Conservation (phyloP, 2,113 vertebrate genomes). For the Aldabrachelys gigantea region DNA sequence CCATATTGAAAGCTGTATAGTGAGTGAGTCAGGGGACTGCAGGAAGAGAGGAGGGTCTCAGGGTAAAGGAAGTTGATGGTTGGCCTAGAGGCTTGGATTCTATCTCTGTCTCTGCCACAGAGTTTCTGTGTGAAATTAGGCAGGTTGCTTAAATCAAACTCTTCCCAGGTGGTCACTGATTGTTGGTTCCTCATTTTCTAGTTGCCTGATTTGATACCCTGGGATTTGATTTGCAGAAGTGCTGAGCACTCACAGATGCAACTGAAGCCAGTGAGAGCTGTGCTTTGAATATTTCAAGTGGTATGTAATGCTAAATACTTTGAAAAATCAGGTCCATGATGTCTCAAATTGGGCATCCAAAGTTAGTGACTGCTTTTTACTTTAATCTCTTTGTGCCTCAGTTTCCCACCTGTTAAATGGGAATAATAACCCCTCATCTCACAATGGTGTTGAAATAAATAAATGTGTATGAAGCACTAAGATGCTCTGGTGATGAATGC, state of each 20-base stretch:
- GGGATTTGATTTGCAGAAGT: constrained; percentile 45
- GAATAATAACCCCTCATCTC: neutral
- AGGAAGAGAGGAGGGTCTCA: neutral
- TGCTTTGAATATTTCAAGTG: constrained; percentile 27
- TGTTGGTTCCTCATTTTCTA: constrained; percentile 23
- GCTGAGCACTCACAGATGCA: constrained; percentile 40
- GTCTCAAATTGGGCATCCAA: constrained; percentile 38
- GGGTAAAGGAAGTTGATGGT: constrained; percentile 38
- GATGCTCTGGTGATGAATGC: neutral
- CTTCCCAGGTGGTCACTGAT: neutral
- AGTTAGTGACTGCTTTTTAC: neutral
- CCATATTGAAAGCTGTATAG: neutral
- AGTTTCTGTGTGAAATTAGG: constrained; percentile 3
- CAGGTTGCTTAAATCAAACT: neutral
- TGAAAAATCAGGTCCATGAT: constrained; percentile 37
- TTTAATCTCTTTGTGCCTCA: neutral
- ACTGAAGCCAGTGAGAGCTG: constrained; percentile 38
- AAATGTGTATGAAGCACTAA: neutral
- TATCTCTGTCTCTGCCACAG: neutral
- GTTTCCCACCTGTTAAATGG: constrained; percentile 27
- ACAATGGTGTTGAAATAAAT: constrained; percentile 29
- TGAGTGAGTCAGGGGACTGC: constrained; percentile 18
- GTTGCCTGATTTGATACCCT: neutral
- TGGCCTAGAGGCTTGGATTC: constrained; percentile 30
- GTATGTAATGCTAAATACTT: constrained; percentile 22